Percentiles rank a stretch among this genome's conserved stretches.
phyloP scores from a whole-genome alignment of 2,797 vertebrate genomes.

The Enteromius anoplus region DNA sequence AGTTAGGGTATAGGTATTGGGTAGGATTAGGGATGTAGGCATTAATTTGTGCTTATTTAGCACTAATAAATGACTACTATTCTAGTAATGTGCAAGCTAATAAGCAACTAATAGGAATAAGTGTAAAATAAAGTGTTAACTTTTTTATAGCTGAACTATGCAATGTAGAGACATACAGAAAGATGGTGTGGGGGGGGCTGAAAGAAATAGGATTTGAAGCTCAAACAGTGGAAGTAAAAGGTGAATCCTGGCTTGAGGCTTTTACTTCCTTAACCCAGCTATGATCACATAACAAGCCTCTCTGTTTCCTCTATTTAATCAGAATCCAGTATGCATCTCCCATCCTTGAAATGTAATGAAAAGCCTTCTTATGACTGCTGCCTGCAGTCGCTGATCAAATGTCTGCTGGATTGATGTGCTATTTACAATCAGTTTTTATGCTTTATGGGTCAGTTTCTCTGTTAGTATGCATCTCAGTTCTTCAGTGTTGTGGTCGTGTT shows the following conservation, averaged over 20 bases:
- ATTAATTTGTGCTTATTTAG: no score
- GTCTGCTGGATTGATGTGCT: not conserved
- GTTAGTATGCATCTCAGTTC: constrained; percentile 17
- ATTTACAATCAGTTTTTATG: constrained; percentile 11
- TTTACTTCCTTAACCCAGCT: not conserved
- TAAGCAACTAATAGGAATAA: no score
- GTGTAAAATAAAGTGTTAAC: no score
- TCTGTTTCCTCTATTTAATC: not conserved
- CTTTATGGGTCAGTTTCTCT: constrained; percentile 1
- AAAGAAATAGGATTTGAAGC: constrained; percentile 11
- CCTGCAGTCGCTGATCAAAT: not conserved
- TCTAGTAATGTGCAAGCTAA: no score
- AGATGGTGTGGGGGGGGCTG: not conserved
- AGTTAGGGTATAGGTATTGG: no score
- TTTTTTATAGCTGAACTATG: not conserved
- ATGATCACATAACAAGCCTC: not conserved
- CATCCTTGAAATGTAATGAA: not conserved
- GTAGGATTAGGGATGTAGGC: no score
- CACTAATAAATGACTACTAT: no score
- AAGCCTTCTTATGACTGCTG: not conserved
- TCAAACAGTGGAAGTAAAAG: constrained; percentile 3
- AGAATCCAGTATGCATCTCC: not conserved
- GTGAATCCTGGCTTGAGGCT: not conserved
- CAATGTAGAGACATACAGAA: not conserved
- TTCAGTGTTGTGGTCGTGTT: constrained; percentile 17